Evolutionary conservation across 2,888 invertebrate genomes (phyloP).

Genomic region (Hyposoter dolosus): DNA sequence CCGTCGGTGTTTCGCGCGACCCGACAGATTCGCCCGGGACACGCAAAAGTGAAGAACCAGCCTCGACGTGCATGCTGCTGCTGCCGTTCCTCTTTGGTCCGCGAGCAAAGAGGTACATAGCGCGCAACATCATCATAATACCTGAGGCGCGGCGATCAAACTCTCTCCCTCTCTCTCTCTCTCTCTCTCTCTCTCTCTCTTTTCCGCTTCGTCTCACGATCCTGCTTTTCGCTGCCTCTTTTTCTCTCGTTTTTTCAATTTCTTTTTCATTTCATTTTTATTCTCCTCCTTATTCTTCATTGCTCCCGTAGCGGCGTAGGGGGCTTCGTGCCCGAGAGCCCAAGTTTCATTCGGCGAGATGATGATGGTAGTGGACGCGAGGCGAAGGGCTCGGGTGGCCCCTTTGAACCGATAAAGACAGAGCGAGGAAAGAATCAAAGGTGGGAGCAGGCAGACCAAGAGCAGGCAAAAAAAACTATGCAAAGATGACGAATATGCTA

Average conservation of each 20-base stretch:
- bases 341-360: slow-evolving; percentile 45
- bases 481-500: slow-evolving; percentile 34
- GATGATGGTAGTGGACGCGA: slow-evolving; percentile 54
- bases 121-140: slow-evolving; percentile 66
- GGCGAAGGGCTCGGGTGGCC: slow-evolving; percentile 56
- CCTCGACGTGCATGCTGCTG: slow-evolving; percentile 64
- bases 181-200: no score
- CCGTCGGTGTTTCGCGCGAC: slow-evolving; percentile 64
- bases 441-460: slow-evolving; percentile 9
- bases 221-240: slow-evolving; percentile 50
- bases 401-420: slow-evolving; percentile 55
- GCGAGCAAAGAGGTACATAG: slow-evolving; percentile 47
- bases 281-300: slow-evolving; percentile 69
- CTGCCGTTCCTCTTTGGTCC: slow-evolving; percentile 56
- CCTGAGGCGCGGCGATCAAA: slow-evolving; percentile 47
- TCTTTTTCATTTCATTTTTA: slow-evolving; percentile 67
- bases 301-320: slow-evolving; percentile 53
- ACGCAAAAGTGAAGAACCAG: slow-evolving; percentile 76
- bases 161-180: slow-evolving; percentile 45
- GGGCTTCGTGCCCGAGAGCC: slow-evolving; percentile 40
- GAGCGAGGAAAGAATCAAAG: slow-evolving; percentile 45
- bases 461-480: slow-evolving; percentile 47
- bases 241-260: slow-evolving; percentile 36
- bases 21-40: slow-evolving; percentile 74
- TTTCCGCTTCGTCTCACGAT: slow-evolving; percentile 43